phyloP scores from a whole-genome alignment of 2,888 invertebrate species.

The Suillia variegata region DNA sequence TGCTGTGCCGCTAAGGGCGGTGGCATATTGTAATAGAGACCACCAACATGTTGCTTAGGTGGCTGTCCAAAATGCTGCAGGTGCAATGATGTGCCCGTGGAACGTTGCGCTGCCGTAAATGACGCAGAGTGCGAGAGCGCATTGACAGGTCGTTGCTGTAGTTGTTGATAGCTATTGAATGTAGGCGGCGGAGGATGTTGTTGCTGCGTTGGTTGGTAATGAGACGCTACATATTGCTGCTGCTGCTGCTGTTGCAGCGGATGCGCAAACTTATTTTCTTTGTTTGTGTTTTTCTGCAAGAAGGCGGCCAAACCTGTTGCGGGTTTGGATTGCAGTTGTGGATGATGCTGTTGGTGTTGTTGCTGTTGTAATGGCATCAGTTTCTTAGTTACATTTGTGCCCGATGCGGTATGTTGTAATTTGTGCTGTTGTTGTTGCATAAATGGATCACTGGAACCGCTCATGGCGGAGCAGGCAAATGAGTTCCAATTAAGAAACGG shows the following conservation, averaged over 20 bases:
- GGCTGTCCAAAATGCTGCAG: conserved; percentile 24
- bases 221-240: background rate
- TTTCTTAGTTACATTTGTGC: conserved; percentile 43
- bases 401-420: conserved; percentile 44
- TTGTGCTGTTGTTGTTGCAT: conserved; percentile 42
- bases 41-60: conserved; percentile 20
- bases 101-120: conserved; percentile 51
- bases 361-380: conserved; percentile 23
- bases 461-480: conserved; percentile 53
- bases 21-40: conserved; percentile 30
- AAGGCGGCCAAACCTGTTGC: conserved; percentile 35
- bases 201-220: conserved; percentile 27
- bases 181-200: conserved; percentile 19
- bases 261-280: conserved; percentile 47
- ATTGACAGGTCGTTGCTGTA: conserved; percentile 30
- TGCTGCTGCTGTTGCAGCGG: background rate
- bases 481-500: conserved; percentile 57
- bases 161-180: conserved; percentile 35
- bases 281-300: conserved; percentile 47
- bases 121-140: conserved; percentile 55
- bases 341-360: conserved; percentile 26
- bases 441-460: conserved; percentile 50
- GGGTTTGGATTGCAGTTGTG: conserved; percentile 31
- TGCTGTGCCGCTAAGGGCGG: conserved; percentile 21
- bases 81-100: conserved; percentile 40